Conservation (phyloP, 2,888 invertebrate species). For the Epsilonema sp. region DNA sequence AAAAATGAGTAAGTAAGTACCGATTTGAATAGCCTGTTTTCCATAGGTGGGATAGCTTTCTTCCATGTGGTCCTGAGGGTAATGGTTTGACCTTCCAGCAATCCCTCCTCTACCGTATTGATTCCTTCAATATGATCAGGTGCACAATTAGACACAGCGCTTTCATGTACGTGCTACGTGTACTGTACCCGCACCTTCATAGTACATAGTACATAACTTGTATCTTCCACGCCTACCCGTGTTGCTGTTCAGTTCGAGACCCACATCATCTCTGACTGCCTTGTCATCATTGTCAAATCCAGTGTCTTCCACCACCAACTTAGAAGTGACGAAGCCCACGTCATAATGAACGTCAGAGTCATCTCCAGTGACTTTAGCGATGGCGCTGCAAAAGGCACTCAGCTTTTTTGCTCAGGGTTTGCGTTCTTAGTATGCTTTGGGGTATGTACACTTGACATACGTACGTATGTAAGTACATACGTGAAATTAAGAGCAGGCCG, state of each 20-base stretch:
- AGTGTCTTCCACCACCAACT: slow-evolving; percentile 19
- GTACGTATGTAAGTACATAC: slow-evolving; percentile 11
- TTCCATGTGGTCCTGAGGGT: background rate
- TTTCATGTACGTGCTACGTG: too few species aligned
- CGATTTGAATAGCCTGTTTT: background rate
- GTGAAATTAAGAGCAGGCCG: slow-evolving; percentile 23
- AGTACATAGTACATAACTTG: background rate
- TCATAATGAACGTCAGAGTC: background rate
- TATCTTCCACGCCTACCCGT: background rate
- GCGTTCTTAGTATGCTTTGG: background rate
- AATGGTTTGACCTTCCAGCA: background rate
- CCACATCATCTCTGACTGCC: background rate
- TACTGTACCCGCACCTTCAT: too few species aligned
- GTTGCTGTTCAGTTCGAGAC: background rate
- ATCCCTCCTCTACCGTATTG: slow-evolving; percentile 1
- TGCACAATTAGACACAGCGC: too few species aligned
- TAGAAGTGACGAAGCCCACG: slow-evolving; percentile 16
- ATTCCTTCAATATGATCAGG: too few species aligned
- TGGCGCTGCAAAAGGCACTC: background rate
- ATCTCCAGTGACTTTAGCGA: background rate
- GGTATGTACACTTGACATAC: background rate
- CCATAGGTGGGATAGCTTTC: background rate
- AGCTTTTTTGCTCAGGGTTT: background rate
- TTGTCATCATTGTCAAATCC: slow-evolving; percentile 12
- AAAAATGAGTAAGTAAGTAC: background rate